Conservation (phyloP, 92 coral and sea anemone species). For the Siderastrea radians region DNA sequence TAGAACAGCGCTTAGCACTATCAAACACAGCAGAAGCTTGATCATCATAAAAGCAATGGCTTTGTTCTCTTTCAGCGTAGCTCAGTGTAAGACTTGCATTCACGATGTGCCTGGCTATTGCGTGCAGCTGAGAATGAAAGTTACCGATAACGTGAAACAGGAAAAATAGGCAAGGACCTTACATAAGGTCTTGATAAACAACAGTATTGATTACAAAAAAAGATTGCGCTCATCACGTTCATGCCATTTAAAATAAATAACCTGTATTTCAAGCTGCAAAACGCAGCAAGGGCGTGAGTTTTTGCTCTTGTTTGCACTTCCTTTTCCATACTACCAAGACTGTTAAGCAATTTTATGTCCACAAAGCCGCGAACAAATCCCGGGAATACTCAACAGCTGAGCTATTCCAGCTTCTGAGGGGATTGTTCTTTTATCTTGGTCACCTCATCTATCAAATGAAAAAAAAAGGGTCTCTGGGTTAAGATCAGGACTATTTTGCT, state of each 20-base stretch:
- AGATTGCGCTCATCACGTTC: neutral
- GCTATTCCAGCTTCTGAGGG: too few relatives aligned
- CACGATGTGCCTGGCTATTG: neutral
- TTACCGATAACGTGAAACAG: neutral
- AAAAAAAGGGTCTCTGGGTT: too few relatives aligned
- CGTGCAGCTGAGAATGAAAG: neutral
- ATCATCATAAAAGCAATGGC: neutral
- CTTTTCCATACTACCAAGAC: too few relatives aligned
- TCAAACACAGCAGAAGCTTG: neutral
- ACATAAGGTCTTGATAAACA: neutral
- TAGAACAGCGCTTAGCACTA: neutral
- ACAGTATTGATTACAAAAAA: neutral
- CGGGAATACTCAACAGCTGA: too few relatives aligned
- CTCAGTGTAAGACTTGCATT: neutral
- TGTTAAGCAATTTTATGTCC: too few relatives aligned
- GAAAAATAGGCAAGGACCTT: neutral
- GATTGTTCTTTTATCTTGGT: too few relatives aligned
- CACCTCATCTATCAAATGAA: too few relatives aligned
- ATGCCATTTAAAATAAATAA: neutral
- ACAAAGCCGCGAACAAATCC: too few relatives aligned
- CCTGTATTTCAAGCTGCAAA: neutral
- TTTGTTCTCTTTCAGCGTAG: neutral
- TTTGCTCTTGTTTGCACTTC: too few relatives aligned
- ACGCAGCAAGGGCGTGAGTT: too few relatives aligned
- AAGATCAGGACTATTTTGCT: too few relatives aligned